phyloP scores from a whole-genome alignment of 2,888 invertebrate genomes.

The Saturnia pavonia region DNA sequence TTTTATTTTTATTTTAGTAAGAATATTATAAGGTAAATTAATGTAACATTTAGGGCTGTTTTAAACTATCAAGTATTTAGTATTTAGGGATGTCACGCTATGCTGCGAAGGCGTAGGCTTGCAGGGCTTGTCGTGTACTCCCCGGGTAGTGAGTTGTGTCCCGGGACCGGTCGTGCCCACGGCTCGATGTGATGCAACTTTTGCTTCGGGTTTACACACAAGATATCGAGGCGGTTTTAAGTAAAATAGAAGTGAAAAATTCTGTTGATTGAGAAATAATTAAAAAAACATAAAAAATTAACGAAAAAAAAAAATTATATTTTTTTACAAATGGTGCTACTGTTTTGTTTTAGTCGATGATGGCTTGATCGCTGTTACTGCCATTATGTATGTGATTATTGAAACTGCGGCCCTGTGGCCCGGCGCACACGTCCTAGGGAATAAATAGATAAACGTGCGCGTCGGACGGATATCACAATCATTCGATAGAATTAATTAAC shows the following conservation, averaged over 20 bases:
- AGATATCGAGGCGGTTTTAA: constrained; percentile 17
- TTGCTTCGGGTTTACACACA: not conserved
- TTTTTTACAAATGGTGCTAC: constrained; percentile 81
- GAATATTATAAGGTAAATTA: constrained; percentile 63
- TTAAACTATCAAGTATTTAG: constrained; percentile 40
- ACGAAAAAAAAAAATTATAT: constrained; percentile 56
- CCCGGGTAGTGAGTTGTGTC: not conserved
- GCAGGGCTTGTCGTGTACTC: constrained; percentile 3
- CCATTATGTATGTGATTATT: constrained; percentile 37
- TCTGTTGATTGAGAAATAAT: constrained; percentile 45
- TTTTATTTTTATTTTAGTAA: constrained; percentile 54
- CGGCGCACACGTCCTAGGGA: not conserved
- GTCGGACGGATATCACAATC: constrained; percentile 11
- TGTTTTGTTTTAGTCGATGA: constrained; percentile 75
- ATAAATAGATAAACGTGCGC: not conserved
- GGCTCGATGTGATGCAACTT: not conserved
- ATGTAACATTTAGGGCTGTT: constrained; percentile 57
- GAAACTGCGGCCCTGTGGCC: not conserved
- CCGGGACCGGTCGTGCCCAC: no score
- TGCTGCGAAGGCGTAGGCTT: constrained; percentile 45
- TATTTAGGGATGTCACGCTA: constrained; percentile 41
- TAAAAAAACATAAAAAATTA: constrained; percentile 27
- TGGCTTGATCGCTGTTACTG: constrained; percentile 67
- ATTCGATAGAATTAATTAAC: not conserved
- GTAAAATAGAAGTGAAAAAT: constrained; percentile 28